phyloP scores from a whole-genome alignment of 1,140 invertebrate genomes.

The Drosophila elegans region DNA sequence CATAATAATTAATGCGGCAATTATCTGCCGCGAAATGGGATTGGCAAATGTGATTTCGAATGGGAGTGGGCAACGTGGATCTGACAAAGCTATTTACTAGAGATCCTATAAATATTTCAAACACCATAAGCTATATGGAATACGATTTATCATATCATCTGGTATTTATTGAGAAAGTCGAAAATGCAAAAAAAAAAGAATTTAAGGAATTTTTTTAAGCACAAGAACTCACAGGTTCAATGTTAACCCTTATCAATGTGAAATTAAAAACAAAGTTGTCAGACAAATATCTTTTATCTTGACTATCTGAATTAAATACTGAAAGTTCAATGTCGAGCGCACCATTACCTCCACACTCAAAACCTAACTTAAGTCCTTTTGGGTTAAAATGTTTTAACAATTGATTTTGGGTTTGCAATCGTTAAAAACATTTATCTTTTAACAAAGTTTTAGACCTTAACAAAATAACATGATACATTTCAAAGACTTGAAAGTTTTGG shows the following conservation, averaged over 20 bases:
- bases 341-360: background rate
- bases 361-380: background rate
- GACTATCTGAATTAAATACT: background rate
- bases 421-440: too few species aligned
- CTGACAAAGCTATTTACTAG: constrained; percentile 13
- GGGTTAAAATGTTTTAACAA: too few species aligned
- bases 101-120: constrained; percentile 12
- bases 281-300: background rate
- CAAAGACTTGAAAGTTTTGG: too few species aligned
- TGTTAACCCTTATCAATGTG: background rate
- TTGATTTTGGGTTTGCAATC: too few species aligned
- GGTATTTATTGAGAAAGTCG: background rate
- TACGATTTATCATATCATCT: background rate
- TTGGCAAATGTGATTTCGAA: constrained; percentile 4
- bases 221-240: background rate
- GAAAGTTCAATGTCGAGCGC: background rate
- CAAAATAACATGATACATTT: too few species aligned
- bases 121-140: background rate
- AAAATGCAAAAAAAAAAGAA: background rate
- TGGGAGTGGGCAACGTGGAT: constrained; percentile 2
- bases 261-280: constrained; percentile 1
- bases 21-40: constrained; percentile 17
- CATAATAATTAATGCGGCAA: constrained; percentile 37
- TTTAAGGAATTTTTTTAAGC: too few species aligned
- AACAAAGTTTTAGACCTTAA: too few species aligned